Percentiles rank a stretch among this genome's conserved stretches.
These are phyloP conservation scores for Tyto alba DNA, from an alignment of 2,113 vertebrate species.

Conservation along the genomic window DNA sequence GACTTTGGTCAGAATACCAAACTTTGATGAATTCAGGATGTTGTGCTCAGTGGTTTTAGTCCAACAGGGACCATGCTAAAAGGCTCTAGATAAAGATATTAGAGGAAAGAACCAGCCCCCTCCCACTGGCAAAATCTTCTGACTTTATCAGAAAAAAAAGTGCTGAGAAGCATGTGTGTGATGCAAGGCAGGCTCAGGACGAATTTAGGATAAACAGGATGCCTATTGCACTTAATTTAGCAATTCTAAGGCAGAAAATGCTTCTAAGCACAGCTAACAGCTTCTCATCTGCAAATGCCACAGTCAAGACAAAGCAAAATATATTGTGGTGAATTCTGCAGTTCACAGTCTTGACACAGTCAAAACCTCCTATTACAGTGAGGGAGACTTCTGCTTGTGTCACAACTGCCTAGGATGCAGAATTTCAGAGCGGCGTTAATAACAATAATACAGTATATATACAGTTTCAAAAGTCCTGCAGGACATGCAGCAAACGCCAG, in stretches of 20 bases:
- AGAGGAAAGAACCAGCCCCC: not conserved
- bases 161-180: not conserved
- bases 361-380: not conserved
- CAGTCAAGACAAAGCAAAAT: constrained; percentile 32
- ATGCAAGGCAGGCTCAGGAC: constrained; percentile 2
- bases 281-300: constrained; percentile 34
- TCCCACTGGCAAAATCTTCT: not conserved
- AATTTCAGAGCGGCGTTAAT: not conserved
- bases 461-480: not conserved
- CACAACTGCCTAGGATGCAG: not conserved
- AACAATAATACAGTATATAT: not conserved
- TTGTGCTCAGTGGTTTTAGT: not conserved
- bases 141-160: not conserved
- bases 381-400: not conserved
- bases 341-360: constrained; percentile 26
- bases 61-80: not conserved
- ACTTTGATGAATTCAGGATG: not conserved
- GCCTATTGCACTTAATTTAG: not conserved
- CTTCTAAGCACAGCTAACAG: not conserved
- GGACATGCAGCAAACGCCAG: constrained; percentile 24
- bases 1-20: not conserved
- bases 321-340: constrained; percentile 27
- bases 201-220: constrained; percentile 22
- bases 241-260: not conserved
- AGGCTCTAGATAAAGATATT: not conserved